Evolutionary conservation across 2,797 vertebrate genomes (phyloP).

Genomic region (Ataeniobius toweri): DNA sequence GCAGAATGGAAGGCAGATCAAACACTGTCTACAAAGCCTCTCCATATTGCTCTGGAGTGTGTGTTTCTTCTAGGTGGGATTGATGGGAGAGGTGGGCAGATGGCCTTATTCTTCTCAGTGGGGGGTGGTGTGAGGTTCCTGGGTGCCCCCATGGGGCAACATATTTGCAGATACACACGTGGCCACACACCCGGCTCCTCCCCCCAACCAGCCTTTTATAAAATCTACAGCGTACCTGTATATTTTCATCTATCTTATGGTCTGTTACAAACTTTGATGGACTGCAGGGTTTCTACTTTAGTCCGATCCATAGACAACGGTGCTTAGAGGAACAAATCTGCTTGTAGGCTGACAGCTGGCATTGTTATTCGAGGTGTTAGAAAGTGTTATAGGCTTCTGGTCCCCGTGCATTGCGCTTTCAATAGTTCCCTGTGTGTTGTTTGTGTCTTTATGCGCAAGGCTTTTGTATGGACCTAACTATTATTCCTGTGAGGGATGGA

Average conservation of each 20-base stretch:
- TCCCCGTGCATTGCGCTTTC: slow-evolving; percentile 66
- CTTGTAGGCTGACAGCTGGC: slow-evolving; percentile 66
- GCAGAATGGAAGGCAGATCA: slow-evolving; percentile 76
- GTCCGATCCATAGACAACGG: slow-evolving; percentile 46
- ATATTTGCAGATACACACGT: slow-evolving; percentile 59
- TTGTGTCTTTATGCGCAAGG: slow-evolving; percentile 64
- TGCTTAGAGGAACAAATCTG: slow-evolving; percentile 44
- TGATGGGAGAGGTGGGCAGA: slow-evolving; percentile 76
- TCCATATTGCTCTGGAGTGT: slow-evolving; percentile 66
- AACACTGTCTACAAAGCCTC: slow-evolving; percentile 75
- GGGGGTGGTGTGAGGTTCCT: slow-evolving; percentile 80
- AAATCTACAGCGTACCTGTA: slow-evolving; percentile 20
- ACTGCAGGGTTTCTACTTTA: slow-evolving; percentile 36
- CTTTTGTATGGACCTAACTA: slow-evolving; percentile 60
- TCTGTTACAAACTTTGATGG: slow-evolving; percentile 22
- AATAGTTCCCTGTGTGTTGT: slow-evolving; percentile 64
- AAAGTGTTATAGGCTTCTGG: slow-evolving; percentile 67
- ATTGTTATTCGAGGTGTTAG: slow-evolving; percentile 75
- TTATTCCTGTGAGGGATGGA: slow-evolving; percentile 66
- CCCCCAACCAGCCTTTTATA: slow-evolving; percentile 7
- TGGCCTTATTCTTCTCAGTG: slow-evolving; percentile 78
- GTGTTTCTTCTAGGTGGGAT: slow-evolving; percentile 65
- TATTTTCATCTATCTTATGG: slow-evolving; percentile 17
- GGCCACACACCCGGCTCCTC: slow-evolving; percentile 22
- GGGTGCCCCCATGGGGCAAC: slow-evolving; percentile 71